Percentiles rank a stretch among this genome's conserved stretches.
phyloP scores from a whole-genome alignment of 2,113 vertebrate genomes.

The Poicephalus meyeri region DNA sequence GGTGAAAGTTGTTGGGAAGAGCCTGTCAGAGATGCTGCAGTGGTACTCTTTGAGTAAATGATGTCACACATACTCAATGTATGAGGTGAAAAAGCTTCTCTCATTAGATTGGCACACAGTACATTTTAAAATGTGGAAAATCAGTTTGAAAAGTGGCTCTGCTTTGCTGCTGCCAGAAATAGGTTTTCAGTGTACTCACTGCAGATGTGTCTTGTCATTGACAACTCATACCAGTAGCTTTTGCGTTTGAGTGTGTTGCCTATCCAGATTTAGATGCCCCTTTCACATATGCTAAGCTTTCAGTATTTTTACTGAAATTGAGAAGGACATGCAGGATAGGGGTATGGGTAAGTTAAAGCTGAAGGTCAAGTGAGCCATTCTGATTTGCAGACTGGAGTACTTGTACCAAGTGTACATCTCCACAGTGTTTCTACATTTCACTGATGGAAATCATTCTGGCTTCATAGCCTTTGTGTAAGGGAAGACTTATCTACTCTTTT shows the following conservation, averaged over 20 bases:
- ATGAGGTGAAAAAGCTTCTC: not conserved
- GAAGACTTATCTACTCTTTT: not conserved
- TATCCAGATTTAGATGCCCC: not conserved
- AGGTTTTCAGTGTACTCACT: not conserved
- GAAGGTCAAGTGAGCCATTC: not conserved
- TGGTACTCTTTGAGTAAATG: not conserved
- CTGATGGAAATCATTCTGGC: not conserved
- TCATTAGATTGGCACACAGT: not conserved
- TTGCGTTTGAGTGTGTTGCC: not conserved
- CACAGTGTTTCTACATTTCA: accelerated
- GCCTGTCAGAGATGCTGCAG: not conserved
- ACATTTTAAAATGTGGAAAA: not conserved
- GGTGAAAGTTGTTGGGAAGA: not conserved
- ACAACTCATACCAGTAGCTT: not conserved
- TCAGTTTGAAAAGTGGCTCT: not conserved
- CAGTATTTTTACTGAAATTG: not conserved
- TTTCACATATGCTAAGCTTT: not conserved
- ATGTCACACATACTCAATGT: not conserved
- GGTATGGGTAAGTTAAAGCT: not conserved
- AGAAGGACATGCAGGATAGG: not conserved
- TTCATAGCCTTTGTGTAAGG: not conserved
- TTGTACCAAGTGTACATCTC: not conserved
- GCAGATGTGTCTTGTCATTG: not conserved
- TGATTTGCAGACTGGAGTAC: not conserved
- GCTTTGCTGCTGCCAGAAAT: not conserved